phyloP scores from a whole-genome alignment of 2,113 vertebrate genomes.

The Thinocorus orbignyianus region DNA sequence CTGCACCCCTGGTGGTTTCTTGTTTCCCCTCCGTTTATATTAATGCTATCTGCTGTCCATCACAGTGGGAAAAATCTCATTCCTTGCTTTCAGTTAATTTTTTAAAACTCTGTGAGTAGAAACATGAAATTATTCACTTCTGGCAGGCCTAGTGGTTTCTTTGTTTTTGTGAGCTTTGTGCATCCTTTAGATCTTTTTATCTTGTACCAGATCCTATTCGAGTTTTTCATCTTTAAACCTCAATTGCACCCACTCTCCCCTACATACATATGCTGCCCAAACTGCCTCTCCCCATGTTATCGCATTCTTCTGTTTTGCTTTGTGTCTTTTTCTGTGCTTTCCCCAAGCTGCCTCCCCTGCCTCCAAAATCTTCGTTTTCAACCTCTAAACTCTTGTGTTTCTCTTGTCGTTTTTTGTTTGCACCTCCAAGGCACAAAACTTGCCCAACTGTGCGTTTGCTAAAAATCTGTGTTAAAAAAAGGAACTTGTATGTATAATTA shows the following conservation, averaged over 20 bases:
- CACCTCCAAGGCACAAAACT: not conserved
- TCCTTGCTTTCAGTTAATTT: not conserved
- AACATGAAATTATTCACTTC: not conserved
- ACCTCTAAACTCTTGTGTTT: conserved; percentile 11
- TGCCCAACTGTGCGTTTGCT: not conserved
- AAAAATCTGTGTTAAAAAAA: not conserved
- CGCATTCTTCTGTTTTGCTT: not conserved
- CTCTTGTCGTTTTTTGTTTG: conserved; percentile 23
- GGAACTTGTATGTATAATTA: not conserved
- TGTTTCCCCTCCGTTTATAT: not conserved
- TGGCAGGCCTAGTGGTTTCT: not conserved
- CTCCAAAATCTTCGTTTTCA: not conserved
- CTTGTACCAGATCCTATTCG: not conserved
- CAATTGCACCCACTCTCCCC: not conserved
- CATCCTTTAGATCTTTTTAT: not conserved
- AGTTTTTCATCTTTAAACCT: not conserved
- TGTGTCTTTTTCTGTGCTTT: not conserved
- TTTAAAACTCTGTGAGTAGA: not conserved
- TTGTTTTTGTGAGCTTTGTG: not conserved
- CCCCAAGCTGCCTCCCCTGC: not conserved
- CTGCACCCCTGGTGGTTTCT: accelerated
- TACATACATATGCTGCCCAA: not conserved
- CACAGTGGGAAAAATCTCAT: not conserved
- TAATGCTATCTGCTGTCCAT: not conserved
- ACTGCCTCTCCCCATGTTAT: not conserved